These are phyloP conservation scores for Rhynchonycteris naso DNA, from an alignment of 2,797 vertebrate species.

Conservation along the genomic window DNA sequence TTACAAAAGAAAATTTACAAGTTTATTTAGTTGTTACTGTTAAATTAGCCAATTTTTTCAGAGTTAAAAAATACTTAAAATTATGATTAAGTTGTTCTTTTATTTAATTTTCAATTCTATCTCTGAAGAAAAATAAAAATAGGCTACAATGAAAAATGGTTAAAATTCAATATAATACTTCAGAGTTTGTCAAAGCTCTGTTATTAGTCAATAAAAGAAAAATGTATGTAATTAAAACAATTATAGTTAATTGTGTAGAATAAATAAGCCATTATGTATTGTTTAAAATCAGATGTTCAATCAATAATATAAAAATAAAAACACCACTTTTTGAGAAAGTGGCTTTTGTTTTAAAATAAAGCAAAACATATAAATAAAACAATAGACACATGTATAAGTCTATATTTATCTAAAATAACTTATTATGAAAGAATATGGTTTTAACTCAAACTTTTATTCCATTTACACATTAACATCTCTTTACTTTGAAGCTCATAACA, in stretches of 20 bases:
- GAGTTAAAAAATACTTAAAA: background rate
- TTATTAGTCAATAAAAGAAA: background rate
- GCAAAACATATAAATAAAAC: background rate
- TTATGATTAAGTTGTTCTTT: background rate
- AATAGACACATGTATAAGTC: background rate
- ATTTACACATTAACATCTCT: background rate
- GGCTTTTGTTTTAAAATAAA: background rate
- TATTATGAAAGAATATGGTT: background rate
- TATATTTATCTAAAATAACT: background rate
- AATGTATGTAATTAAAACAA: background rate
- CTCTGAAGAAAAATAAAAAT: background rate
- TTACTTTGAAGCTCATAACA: background rate
- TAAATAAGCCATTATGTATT: conserved; percentile 16
- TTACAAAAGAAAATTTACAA: background rate
- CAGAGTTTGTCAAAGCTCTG: background rate
- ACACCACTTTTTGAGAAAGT: background rate
- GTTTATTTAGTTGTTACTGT: background rate
- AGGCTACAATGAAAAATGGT: background rate
- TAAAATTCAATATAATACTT: background rate
- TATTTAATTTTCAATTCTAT: background rate
- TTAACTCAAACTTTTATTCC: background rate
- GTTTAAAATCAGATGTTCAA: background rate
- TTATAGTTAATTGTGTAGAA: background rate
- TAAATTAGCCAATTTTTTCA: background rate
- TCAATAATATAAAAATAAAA: background rate